phyloP scores from a whole-genome alignment of 2,113 vertebrate species.

The Salvator merianae region DNA sequence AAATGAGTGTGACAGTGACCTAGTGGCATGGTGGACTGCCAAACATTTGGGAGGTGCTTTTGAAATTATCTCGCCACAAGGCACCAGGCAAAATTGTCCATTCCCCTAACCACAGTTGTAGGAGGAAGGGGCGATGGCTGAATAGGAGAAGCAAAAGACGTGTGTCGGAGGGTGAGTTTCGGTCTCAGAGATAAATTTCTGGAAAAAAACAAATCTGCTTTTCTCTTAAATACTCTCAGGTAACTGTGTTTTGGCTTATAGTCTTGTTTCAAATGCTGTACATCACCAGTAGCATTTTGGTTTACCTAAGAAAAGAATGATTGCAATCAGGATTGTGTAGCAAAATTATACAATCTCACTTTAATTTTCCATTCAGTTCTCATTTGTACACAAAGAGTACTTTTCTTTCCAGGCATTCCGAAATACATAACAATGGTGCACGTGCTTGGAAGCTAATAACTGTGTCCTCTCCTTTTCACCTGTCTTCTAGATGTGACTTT shows the following conservation, averaged over 20 bases:
- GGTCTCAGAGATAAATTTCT: not conserved
- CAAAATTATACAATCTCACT: not conserved
- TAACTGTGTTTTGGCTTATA: not conserved
- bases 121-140: too few relatives aligned
- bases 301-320: too few relatives aligned
- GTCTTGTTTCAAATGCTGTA: not conserved
- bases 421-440: too few relatives aligned
- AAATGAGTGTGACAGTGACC: too few relatives aligned
- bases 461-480: not conserved
- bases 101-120: too few relatives aligned
- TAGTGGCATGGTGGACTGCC: too few relatives aligned
- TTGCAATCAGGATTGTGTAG: too few relatives aligned
- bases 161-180: not conserved
- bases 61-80: too few relatives aligned
- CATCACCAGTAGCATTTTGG: too few relatives aligned
- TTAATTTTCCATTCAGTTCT: not conserved
- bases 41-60: too few relatives aligned
- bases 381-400: not conserved
- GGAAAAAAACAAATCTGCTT: not conserved
- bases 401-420: not conserved
- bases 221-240: not conserved
- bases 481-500: not conserved
- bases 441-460: not conserved
- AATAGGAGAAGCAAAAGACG: not conserved
- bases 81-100: too few relatives aligned